Conservation (phyloP, 2,888 invertebrate species). For the Eilema griseolum region DNA sequence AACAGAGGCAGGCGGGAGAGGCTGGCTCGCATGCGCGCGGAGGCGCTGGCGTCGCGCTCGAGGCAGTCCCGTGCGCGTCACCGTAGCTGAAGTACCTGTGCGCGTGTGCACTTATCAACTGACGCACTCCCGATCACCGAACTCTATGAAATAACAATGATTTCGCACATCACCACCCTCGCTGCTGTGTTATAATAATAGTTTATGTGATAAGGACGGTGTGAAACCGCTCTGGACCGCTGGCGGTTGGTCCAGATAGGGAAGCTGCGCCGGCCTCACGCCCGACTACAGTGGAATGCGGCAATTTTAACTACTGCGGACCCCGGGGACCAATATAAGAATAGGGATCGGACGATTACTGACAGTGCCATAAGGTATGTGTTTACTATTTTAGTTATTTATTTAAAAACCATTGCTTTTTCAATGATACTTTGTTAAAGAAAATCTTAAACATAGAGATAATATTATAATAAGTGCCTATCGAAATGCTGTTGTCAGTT, state of each 20-base stretch:
- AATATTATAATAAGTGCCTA: not conserved
- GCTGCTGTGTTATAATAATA: constrained; percentile 69
- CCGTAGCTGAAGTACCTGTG: constrained; percentile 64
- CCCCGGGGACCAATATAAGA: constrained; percentile 78
- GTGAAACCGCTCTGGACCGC: constrained; percentile 56
- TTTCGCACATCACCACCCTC: constrained; percentile 58
- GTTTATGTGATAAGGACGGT: constrained; percentile 76
- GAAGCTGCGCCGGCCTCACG: constrained; percentile 83
- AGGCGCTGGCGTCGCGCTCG: constrained; percentile 73
- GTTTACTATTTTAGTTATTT: not conserved
- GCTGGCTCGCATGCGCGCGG: constrained; percentile 66
- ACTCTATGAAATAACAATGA: constrained; percentile 75
- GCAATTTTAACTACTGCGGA: constrained; percentile 86
- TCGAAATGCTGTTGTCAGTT: not conserved
- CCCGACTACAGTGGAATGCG: constrained; percentile 85
- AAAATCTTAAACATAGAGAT: not conserved
- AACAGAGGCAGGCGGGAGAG: constrained; percentile 48
- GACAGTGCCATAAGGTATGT: constrained; percentile 72
- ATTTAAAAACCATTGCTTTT: not conserved
- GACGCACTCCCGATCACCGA: constrained; percentile 65
- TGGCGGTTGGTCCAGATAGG: constrained; percentile 80
- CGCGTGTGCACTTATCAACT: constrained; percentile 53
- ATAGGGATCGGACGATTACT: constrained; percentile 75
- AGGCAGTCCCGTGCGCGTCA: constrained; percentile 78
- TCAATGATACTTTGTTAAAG: not conserved